Evolutionary conservation across 2,888 invertebrate species (phyloP).

Genomic region (Belgica antarctica): DNA sequence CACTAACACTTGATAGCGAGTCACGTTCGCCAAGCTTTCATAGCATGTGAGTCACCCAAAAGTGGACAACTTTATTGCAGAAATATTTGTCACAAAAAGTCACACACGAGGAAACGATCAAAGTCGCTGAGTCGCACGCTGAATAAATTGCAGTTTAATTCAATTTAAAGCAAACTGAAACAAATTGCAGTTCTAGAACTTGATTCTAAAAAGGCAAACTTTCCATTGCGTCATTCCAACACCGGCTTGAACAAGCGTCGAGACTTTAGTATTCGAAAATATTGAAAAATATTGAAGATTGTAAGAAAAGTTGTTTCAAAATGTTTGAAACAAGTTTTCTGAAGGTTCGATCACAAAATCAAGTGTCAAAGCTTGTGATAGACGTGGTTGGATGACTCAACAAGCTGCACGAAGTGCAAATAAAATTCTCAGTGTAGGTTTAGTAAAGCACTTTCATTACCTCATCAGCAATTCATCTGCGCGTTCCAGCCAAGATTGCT

Average conservation of each 20-base stretch:
- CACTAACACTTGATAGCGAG: background rate
- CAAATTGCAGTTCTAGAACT: background rate
- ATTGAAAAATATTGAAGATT: too few species aligned
- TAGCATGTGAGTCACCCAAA: background rate
- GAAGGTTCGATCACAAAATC: too few species aligned
- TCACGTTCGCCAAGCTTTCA: background rate
- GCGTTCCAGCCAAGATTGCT: background rate
- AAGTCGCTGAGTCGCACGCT: too few species aligned
- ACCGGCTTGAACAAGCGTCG: background rate
- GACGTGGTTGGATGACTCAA: too few species aligned
- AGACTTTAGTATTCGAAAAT: too few species aligned
- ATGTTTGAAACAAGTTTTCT: too few species aligned
- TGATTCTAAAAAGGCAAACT: background rate
- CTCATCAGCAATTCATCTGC: slow-evolving; percentile 4
- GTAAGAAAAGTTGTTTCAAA: too few species aligned
- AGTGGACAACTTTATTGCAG: background rate
- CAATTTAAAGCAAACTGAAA: background rate
- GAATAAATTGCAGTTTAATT: background rate
- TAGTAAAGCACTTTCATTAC: slow-evolving; percentile 15
- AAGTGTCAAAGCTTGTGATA: too few species aligned
- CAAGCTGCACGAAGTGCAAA: too few species aligned
- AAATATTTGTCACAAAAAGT: background rate
- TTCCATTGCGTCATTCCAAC: background rate
- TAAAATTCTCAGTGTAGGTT: background rate
- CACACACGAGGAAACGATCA: slow-evolving; percentile 13